Evolutionary conservation across 2,113 vertebrate species (phyloP), one percentile per base, ranked within the genome.

Genomic region (Antidorcas marsupialis): DNA sequence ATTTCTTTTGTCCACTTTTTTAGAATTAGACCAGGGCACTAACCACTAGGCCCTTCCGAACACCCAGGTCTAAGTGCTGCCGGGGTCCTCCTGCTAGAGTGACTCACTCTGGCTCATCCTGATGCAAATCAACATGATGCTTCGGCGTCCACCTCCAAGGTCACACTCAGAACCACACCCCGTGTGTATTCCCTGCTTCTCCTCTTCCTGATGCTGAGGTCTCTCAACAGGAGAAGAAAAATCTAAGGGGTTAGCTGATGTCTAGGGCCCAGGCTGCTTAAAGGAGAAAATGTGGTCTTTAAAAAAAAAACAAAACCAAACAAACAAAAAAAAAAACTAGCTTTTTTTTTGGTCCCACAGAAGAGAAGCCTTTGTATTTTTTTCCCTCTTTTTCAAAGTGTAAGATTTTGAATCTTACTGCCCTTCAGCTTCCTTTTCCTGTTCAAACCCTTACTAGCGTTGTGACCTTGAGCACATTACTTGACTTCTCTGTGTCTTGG

Each of bases 11-110:
- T 33, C 3, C 19, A 28, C 47, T 90, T 85, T 30, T 62, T 95
- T 93, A 55, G 89, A 96, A 74, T 39, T 45, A 15, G 39, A 6
- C 33, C 71, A 57, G 95, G 52, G 11, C 67, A 33, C 84, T 95
- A 84, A 95, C 83, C 76, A 17, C 19, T 39, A 92, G 88, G 12
- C 13, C 33, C 50, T 78, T 92, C 76, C 33, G 27, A 85, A 7
- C 93, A 86, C 89, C 30, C 0, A 47, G 64, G 87, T 23, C 47
- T 78, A 3, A 14, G 39, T 19, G 60, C 28, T 2, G 15, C n/a
- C 17, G 27, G 47, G 53, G 52, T 13, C 96, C 2, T 50, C 86
- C 1, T 60, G 43, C 1, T 1, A 25, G 76, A 64, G 30, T 1
- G 59, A 52, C 52, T 87, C 36, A 1, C 92, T 76, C 28, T 33